A percentile compares a stretch with the other conserved stretches of the same genome.
phyloP scores from a whole-genome alignment of 2,797 vertebrate species.

The Pipistrellus nathusii region DNA sequence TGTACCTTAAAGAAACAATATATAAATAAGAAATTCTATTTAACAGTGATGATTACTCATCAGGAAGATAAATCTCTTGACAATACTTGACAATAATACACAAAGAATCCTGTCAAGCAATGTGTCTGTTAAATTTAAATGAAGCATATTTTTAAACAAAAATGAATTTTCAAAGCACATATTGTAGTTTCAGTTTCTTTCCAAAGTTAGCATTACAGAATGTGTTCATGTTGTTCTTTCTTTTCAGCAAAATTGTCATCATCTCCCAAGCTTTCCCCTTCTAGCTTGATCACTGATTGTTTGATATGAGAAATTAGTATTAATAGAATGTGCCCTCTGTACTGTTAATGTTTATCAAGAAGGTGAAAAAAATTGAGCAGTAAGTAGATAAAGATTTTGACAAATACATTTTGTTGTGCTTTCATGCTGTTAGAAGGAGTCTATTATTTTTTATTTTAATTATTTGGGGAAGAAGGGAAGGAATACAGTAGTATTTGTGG shows the following conservation, averaged over 20 bases:
- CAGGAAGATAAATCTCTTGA: slow-evolving; percentile 72
- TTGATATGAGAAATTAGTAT: background rate
- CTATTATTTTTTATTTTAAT: background rate
- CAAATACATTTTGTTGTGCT: background rate
- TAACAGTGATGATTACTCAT: slow-evolving; percentile 74
- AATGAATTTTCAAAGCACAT: slow-evolving; percentile 54
- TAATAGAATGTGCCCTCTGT: slow-evolving; percentile 12
- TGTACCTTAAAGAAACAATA: slow-evolving; percentile 72
- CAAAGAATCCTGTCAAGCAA: slow-evolving; percentile 64
- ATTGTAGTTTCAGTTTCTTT: slow-evolving; percentile 60
- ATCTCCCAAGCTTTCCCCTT: background rate
- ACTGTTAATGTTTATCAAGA: slow-evolving; percentile 34
- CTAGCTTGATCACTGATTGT: background rate
- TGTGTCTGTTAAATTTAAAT: slow-evolving; percentile 64
- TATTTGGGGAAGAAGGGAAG: background rate
- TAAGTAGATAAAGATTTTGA: background rate
- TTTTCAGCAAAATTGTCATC: slow-evolving; percentile 46
- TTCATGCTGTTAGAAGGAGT: background rate
- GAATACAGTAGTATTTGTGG: background rate
- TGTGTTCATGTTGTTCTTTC: slow-evolving; percentile 13
- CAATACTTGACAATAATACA: slow-evolving; percentile 66
- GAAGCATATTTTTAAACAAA: slow-evolving; percentile 56
- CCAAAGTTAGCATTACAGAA: slow-evolving; percentile 17
- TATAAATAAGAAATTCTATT: slow-evolving; percentile 70
- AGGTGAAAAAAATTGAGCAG: background rate